Conservation (phyloP, 2,888 invertebrate species). For the Sarcophaga variegata region DNA sequence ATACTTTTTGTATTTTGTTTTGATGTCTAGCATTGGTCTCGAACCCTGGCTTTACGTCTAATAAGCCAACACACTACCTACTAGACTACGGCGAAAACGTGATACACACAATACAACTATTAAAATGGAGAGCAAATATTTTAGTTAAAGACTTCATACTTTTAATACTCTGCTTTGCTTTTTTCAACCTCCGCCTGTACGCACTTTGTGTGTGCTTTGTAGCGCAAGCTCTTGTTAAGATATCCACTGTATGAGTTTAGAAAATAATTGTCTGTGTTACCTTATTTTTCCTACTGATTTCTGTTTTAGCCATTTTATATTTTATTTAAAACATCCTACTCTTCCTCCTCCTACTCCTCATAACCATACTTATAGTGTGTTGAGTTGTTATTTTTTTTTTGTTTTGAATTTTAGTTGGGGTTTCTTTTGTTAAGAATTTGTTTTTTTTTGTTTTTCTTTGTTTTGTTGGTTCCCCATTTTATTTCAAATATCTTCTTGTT, state of each 20-base stretch:
- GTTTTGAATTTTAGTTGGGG: constrained; percentile 45
- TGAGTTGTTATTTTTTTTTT: neutral
- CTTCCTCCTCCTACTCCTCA: neutral
- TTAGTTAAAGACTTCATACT: neutral
- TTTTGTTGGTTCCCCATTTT: constrained; percentile 26
- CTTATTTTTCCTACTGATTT: constrained; percentile 16
- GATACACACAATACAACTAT: no score
- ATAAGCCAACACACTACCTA: no score
- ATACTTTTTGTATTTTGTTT: no score
- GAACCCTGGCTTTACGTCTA: no score
- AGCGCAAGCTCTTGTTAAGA: constrained; percentile 44
- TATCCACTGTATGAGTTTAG: constrained; percentile 42
- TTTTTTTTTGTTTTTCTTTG: constrained; percentile 3
- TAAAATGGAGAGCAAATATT: no score
- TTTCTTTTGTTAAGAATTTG: constrained; percentile 54
- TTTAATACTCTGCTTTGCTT: neutral
- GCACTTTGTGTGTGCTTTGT: neutral
- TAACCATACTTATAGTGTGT: no score
- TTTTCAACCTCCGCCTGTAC: neutral
- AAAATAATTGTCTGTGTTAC: constrained; percentile 30
- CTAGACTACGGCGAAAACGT: no score
- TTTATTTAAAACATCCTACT: neutral
- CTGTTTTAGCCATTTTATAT: constrained; percentile 1
- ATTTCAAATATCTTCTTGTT: constrained; percentile 54
- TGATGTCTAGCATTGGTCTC: no score